Evolutionary conservation across 2,888 invertebrate genomes (phyloP), one percentile per base, ranked within the genome.

Genomic region (Liopterus haemorrhoidalis): DNA sequence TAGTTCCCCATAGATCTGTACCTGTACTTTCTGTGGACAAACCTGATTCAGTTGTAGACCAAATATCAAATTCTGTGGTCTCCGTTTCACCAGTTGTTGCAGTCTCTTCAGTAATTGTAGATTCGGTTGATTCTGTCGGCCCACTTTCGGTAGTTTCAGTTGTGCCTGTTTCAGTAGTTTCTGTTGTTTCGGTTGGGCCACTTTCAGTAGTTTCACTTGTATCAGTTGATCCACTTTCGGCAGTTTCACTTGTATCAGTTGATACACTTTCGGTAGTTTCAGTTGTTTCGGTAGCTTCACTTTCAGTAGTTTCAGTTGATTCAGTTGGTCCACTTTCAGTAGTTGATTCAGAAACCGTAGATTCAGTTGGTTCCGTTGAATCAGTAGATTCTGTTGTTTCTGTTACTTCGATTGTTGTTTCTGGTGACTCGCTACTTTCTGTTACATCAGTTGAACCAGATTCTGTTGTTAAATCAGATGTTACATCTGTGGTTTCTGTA

Each of bases 1-100:
- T 70, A 51, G 74, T 74, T n/a, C 67, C 70, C 69, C 74, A 76
- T 2, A 70, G 59, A 12, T 73, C 74, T 60, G 60, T 53, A 46
- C 52, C 53, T 40, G 46, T 39, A 9, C 54, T 46, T 16, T 54
- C 54, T 16, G 54, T 56, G 32, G 58, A 54, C 3, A 41, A 41
- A 31, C 49, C 51, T 11, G 55, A 55, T 52, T 56, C 59, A n/a
- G 63, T 61, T 6, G 63, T 62, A 5, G 58, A 52, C 64, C 63
- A 61, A 40, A 61, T 58, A 25, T 59, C 61, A 14, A 53, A 51
- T 12, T 54, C 54, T 5, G 58, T 56, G 4, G 43, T 40, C 11
- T 44, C 56, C 9, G 54, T 57, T 36, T 50, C 54, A 18, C 56
- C 57, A 11, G 49, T 38, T 38, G 45, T 39, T 16, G 19, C 27